Conservation (phyloP, 2,888 invertebrate genomes). For the Mythimna lalbum region DNA sequence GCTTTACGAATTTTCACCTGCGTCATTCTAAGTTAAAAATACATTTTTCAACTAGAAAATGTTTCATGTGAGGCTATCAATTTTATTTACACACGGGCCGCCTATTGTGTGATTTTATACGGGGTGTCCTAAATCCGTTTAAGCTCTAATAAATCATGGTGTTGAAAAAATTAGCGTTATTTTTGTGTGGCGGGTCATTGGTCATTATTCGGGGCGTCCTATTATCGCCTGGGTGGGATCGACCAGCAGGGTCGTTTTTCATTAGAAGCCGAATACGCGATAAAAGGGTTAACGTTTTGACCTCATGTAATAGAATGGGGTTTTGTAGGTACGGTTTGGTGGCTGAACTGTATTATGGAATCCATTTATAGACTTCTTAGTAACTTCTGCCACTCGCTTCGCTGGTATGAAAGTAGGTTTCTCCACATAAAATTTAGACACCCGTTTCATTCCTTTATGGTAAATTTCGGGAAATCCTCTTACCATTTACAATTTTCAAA, state of each 20-base stretch:
- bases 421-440: no score
- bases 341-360: constrained; percentile 11
- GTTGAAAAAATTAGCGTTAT: constrained; percentile 80
- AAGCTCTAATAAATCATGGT: constrained; percentile 80
- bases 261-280: constrained; percentile 67
- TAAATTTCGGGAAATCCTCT: no score
- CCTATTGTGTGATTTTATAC: constrained; percentile 76
- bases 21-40: constrained; percentile 52
- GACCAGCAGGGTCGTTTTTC: constrained; percentile 74
- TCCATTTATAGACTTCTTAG: not conserved
- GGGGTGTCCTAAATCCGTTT: constrained; percentile 73
- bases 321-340: constrained; percentile 25
- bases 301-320: constrained; percentile 39
- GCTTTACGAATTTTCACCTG: constrained; percentile 32
- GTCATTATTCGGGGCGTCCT: constrained; percentile 71
- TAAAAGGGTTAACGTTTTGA: constrained; percentile 71
- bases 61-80: constrained; percentile 70
- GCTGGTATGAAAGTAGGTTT: no score
- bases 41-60: constrained; percentile 56
- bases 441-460: no score
- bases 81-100: constrained; percentile 78
- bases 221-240: constrained; percentile 69
- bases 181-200: constrained; percentile 73
- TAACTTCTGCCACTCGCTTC: no score
- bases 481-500: no score